Percentiles rank a stretch among this genome's conserved stretches.
Evolutionary conservation across 92 coral and sea anemone genomes (phyloP).

Genomic region (Metridium senile): DNA sequence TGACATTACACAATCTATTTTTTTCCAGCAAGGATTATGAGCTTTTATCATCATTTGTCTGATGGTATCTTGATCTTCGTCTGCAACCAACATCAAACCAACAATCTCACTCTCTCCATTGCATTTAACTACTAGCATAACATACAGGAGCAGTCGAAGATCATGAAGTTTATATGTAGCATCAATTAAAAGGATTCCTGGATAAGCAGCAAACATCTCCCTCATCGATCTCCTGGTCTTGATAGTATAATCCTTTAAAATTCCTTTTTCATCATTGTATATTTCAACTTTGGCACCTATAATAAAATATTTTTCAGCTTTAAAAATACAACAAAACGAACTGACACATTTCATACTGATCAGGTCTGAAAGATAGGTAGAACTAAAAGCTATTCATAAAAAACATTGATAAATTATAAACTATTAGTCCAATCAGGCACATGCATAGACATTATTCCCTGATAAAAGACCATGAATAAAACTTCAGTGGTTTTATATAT

Average conservation of each 20-base stretch:
- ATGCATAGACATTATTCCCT: too few relatives aligned
- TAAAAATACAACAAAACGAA: too few relatives aligned
- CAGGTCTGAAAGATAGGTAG: too few relatives aligned
- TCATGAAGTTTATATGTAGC: conserved; percentile 45
- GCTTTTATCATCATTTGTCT: conserved; percentile 40
- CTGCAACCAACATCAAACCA: conserved; percentile 46
- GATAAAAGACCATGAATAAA: too few relatives aligned
- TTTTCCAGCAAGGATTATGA: conserved; percentile 24
- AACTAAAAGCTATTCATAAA: too few relatives aligned
- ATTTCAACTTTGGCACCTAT: conserved; percentile 35
- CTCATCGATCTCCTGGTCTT: conserved; percentile 31
- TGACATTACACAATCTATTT: conserved; percentile 43
- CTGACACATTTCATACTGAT: too few relatives aligned
- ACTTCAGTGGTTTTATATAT: too few relatives aligned
- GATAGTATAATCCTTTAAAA: conserved; percentile 33
- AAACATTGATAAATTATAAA: too few relatives aligned
- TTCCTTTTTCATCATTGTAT: conserved; percentile 24
- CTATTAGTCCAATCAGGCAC: too few relatives aligned
- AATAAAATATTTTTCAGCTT: too few relatives aligned
- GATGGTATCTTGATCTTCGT: conserved; percentile 34
- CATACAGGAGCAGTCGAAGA: conserved; percentile 42
- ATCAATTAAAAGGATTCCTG: conserved; percentile 29
- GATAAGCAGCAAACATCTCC: conserved; percentile 4
- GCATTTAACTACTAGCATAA: conserved; percentile 31
- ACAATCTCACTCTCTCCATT: conserved; percentile 46